These are phyloP conservation scores for Rhaphigaster nebulosa DNA, from an alignment of 2,888 invertebrate genomes.

Conservation along the genomic window DNA sequence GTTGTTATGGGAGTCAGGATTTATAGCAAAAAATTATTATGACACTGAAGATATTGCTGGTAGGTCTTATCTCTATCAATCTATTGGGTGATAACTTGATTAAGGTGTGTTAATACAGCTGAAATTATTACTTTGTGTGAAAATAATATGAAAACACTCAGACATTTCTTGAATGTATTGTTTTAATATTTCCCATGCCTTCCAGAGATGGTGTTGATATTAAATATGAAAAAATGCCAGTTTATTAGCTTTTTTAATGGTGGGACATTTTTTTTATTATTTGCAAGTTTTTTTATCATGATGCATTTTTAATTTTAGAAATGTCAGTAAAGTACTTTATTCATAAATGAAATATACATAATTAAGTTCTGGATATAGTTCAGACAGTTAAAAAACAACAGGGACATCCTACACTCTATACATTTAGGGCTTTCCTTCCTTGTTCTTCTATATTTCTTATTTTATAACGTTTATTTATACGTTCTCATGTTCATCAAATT, in stretches of 20 bases:
- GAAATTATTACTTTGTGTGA: too few relatives aligned
- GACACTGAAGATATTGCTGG: background rate
- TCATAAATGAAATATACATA: background rate
- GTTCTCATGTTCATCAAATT: too few relatives aligned
- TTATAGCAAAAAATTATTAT: background rate
- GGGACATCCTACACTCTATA: too few relatives aligned
- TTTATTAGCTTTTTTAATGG: background rate
- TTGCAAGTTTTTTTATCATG: background rate
- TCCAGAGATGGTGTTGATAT: background rate
- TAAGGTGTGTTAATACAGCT: background rate
- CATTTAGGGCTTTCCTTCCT: too few relatives aligned
- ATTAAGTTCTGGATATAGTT: background rate
- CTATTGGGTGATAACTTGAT: background rate
- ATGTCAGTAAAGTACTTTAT: background rate
- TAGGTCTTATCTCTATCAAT: background rate
- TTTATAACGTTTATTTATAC: too few relatives aligned
- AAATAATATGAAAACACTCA: background rate
- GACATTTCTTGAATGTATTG: background rate
- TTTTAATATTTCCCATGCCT: background rate
- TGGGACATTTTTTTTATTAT: background rate
- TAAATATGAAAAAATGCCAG: background rate
- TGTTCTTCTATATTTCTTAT: too few relatives aligned
- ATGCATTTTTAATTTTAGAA: background rate
- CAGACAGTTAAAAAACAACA: too few relatives aligned
- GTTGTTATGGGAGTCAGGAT: background rate